Percentiles rank a stretch among this genome's conserved stretches.
Evolutionary conservation across 2,888 invertebrate genomes (phyloP).

Genomic region (Caenorhabditis parvicauda): DNA sequence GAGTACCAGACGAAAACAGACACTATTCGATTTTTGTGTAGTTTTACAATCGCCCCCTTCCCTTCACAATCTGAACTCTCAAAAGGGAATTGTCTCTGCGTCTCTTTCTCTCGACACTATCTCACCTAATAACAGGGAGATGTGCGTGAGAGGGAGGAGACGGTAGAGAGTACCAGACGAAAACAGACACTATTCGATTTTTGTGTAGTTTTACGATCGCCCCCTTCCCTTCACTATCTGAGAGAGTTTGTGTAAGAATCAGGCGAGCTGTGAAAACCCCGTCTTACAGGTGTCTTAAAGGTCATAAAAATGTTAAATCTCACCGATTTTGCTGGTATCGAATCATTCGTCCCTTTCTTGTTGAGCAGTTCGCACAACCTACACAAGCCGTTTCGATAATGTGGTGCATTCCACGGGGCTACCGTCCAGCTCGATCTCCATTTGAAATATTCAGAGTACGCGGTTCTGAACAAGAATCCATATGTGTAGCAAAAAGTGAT

Average conservation of each 20-base stretch:
- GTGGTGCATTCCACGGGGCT: constrained; percentile 55
- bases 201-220: constrained; percentile 8
- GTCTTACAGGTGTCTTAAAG: neutral
- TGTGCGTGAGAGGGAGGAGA: too few relatives aligned
- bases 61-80: too few relatives aligned
- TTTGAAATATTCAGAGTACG: constrained; percentile 53
- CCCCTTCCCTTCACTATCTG: too few relatives aligned
- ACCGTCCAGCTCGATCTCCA: constrained; percentile 55
- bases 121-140: too few relatives aligned
- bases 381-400: constrained; percentile 50
- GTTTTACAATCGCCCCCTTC: too few relatives aligned
- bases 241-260: neutral
- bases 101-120: too few relatives aligned
- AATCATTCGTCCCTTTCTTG: constrained; percentile 19
- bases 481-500: too few relatives aligned
- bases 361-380: constrained; percentile 40
- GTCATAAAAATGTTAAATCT: neutral
- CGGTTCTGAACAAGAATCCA: constrained; percentile 25
- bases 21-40: too few relatives aligned
- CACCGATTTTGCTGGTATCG: neutral
- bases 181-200: neutral
- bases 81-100: too few relatives aligned
- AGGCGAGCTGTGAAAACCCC: neutral
- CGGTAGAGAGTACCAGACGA: too few relatives aligned
- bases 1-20: too few relatives aligned